Percentiles rank a stretch among this genome's conserved stretches.
phyloP scores from a whole-genome alignment of 2,888 invertebrate genomes.

The Incurvaria masculella region DNA sequence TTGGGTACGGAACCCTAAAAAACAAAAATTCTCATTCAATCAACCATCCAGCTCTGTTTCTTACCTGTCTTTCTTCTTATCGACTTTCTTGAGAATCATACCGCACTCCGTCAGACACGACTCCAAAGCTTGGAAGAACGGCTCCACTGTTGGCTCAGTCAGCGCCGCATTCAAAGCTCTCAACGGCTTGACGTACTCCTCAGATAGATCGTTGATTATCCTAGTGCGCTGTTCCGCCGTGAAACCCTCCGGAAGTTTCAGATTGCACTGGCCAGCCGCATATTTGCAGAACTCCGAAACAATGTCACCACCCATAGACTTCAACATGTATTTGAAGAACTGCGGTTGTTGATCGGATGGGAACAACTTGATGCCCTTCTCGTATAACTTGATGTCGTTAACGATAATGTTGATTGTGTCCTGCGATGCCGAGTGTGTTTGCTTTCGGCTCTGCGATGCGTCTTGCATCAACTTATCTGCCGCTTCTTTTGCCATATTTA shows the following conservation, averaged over 20 bases:
- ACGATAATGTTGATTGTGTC: conserved; percentile 77
- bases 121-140: conserved; percentile 75
- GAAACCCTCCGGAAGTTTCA: conserved; percentile 58
- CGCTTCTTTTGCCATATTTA: conserved; percentile 67
- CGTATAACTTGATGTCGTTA: conserved; percentile 73
- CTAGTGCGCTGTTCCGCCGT: conserved; percentile 67
- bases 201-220: conserved; percentile 64
- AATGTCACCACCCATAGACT: conserved; percentile 80
- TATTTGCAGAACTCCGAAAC: conserved; percentile 75
- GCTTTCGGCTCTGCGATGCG: conserved; percentile 65
- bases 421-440: conserved; percentile 77
- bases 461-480: conserved; percentile 73
- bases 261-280: conserved; percentile 70
- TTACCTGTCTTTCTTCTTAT: conserved; percentile 80
- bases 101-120: conserved; percentile 66
- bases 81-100: conserved; percentile 82
- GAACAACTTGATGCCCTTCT: conserved; percentile 70
- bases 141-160: conserved; percentile 68
- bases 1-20: too few relatives aligned
- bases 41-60: too few relatives aligned
- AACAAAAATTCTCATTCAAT: conserved; percentile 4
- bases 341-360: conserved; percentile 62
- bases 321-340: conserved; percentile 78
- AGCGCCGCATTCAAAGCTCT: conserved; percentile 66
- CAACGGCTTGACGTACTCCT: conserved; percentile 65